Evolutionary conservation across 1,140 invertebrate species (phyloP).

Genomic region (Hermatobates lingyangjiaoensis): DNA sequence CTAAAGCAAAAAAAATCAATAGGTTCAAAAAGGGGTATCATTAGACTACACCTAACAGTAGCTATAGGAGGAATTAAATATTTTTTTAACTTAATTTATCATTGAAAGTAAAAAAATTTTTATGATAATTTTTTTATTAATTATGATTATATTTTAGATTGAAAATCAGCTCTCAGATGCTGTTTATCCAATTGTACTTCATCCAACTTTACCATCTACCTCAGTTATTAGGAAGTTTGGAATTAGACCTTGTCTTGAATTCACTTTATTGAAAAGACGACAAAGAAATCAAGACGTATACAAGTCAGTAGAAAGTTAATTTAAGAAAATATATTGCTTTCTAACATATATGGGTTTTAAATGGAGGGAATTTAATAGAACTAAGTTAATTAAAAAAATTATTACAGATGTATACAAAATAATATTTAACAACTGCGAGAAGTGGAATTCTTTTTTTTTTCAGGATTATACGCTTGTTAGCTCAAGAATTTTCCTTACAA

Average conservation of each 20-base stretch:
- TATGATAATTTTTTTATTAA: no score
- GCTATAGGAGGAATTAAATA: no score
- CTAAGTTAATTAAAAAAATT: no score
- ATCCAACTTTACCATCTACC: conserved; percentile 32
- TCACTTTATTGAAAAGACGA: conserved; percentile 38
- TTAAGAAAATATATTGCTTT: no score
- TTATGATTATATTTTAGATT: conserved; percentile 32
- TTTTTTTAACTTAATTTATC: no score
- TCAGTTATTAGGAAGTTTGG: conserved; percentile 26
- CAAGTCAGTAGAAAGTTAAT: conserved; percentile 29
- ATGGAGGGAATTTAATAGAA: no score
- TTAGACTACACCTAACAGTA: no score
- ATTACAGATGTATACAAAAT: not conserved
- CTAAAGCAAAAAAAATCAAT: no score
- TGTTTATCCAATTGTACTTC: conserved; percentile 56
- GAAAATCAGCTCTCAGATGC: conserved; percentile 62
- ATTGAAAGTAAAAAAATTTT: no score
- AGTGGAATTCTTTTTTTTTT: conserved; percentile 12
- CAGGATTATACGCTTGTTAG: conserved; percentile 44
- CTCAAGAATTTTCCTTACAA: conserved; percentile 53
- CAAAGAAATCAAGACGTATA: conserved; percentile 38
- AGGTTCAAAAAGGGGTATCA: no score
- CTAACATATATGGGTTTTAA: no score
- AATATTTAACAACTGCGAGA: not conserved
- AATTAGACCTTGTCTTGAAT: conserved; percentile 46